Evolutionary conservation across 2,113 vertebrate genomes (phyloP).

Genomic region (Petrocephalus microphthalmus): DNA sequence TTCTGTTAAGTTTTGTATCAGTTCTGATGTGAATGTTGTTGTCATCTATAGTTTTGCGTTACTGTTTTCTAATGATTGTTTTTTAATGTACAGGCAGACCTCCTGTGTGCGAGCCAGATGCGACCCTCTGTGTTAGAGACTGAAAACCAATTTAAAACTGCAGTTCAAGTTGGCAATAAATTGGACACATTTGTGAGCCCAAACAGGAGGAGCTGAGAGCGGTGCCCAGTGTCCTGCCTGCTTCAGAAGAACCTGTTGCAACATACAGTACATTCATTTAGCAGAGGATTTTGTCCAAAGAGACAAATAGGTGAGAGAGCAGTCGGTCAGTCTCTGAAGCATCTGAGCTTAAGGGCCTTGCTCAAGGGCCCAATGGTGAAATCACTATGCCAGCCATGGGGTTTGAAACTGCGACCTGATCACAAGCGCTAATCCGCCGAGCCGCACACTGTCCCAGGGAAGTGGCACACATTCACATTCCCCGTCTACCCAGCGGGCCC

Average conservation of each 20-base stretch:
- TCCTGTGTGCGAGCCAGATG: background rate
- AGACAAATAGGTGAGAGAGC: background rate
- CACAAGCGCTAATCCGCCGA: background rate
- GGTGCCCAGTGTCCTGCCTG: background rate
- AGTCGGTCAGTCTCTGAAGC: background rate
- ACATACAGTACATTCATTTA: background rate
- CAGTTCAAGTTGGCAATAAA: conserved; percentile 11
- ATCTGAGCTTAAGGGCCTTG: background rate
- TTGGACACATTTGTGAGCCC: background rate
- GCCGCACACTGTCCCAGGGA: background rate
- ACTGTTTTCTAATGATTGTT: conserved; percentile 14
- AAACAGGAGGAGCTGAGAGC: background rate
- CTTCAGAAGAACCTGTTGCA: background rate
- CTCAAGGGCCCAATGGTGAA: background rate
- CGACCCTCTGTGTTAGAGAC: background rate
- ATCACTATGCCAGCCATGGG: background rate
- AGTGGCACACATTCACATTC: background rate
- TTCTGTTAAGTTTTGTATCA: conserved; percentile 11
- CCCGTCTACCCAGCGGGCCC: background rate
- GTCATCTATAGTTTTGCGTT: conserved; percentile 8
- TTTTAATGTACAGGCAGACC: background rate
- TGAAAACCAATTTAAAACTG: background rate
- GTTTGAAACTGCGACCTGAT: background rate
- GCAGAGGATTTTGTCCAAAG: background rate
- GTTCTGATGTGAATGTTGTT: conserved; percentile 19